A percentile compares a stretch with the other conserved stretches of the same genome.
Conservation (phyloP, 2,888 invertebrate genomes). For the Penaeus monodon region DNA sequence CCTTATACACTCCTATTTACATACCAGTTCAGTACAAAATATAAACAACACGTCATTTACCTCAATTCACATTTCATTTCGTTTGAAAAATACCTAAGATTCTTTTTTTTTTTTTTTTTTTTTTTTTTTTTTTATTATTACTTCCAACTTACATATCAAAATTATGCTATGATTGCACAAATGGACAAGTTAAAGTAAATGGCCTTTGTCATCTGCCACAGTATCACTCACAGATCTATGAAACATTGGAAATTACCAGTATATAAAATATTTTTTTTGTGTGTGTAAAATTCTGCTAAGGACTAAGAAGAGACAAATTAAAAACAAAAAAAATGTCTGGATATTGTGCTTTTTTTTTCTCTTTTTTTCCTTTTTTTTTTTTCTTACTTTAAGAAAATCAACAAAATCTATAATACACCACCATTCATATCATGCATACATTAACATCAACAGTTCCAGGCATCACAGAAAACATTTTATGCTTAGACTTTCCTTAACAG, state of each 20-base stretch:
- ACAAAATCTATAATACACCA: no score
- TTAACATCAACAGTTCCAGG: no score
- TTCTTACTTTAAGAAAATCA: no score
- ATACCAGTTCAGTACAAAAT: conserved; percentile 55
- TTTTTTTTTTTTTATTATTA: background rate
- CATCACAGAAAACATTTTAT: no score
- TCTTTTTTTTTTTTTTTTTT: conserved; percentile 8
- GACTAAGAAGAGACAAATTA: background rate
- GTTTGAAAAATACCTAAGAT: conserved; percentile 16
- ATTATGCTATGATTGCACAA: conserved; percentile 59
- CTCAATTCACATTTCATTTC: conserved; percentile 29
- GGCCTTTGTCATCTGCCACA: conserved; percentile 26
- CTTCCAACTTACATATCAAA: conserved; percentile 2
- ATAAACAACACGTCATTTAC: conserved; percentile 43
- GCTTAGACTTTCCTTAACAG: no score
- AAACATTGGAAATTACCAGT: conserved; percentile 24
- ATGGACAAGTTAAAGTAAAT: conserved; percentile 43
- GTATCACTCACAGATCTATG: conserved; percentile 34
- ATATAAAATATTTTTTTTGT: conserved; percentile 10
- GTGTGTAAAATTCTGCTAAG: conserved; percentile 1
- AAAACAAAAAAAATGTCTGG: background rate
- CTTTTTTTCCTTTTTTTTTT: background rate
- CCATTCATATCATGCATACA: no score
- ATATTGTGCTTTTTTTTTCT: conserved; percentile 15
- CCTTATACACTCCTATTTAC: conserved; percentile 56